A percentile compares a stretch with the other conserved stretches of the same genome.
Conservation (phyloP, 2,113 vertebrate species). For the Triplophysa rosa region DNA sequence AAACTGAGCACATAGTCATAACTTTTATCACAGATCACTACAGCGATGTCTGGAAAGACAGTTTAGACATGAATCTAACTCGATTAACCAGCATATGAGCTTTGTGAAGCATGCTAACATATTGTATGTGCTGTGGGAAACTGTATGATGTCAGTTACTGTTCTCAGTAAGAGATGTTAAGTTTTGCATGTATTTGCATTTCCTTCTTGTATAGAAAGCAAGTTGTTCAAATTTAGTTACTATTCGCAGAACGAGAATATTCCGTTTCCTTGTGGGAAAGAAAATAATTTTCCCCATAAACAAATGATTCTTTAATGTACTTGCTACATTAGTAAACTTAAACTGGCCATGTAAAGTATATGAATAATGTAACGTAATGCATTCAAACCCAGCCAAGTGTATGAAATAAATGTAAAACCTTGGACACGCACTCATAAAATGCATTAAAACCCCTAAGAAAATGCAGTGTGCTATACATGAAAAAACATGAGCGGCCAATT, state of each 20-base stretch:
- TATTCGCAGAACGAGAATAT: background rate
- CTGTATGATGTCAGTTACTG: background rate
- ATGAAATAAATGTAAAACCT: too few species aligned
- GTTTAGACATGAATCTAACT: background rate
- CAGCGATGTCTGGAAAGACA: background rate
- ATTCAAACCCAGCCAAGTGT: too few species aligned
- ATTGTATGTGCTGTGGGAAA: background rate
- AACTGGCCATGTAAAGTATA: too few species aligned
- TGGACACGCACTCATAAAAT: background rate
- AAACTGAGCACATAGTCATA: conserved; percentile 14
- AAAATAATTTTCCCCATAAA: background rate
- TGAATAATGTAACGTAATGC: too few species aligned
- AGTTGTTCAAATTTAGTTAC: background rate
- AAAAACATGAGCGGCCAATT: conserved; percentile 38
- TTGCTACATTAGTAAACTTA: background rate
- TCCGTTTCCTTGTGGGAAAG: background rate
- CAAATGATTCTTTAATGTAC: background rate
- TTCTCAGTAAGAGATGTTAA: background rate
- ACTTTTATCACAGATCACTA: conserved; percentile 9
- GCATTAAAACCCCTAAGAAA: background rate
- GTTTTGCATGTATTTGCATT: conserved; percentile 14
- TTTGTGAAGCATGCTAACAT: background rate
- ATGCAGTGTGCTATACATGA: conserved; percentile 17
- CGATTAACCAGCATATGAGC: background rate
- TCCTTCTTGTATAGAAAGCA: background rate